Base-by-base conservation (phyloP, 1,140 invertebrate genomes). In the Ostrea edulis region DNA sequence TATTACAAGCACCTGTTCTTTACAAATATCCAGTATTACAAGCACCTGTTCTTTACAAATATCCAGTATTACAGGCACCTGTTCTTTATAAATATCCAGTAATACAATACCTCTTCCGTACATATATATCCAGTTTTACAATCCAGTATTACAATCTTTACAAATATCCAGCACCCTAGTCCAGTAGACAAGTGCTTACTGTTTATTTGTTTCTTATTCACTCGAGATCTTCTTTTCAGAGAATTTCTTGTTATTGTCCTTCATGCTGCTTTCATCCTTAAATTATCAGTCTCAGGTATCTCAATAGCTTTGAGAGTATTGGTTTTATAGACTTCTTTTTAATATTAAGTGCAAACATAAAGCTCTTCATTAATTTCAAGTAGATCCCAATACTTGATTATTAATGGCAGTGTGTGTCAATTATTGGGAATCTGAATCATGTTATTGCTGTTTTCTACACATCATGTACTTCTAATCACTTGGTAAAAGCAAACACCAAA, bases 251-350 rank as follows among this genome's bases (percentile, higher is more conserved):
- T 25, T 44, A 25, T 25, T 68, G 9, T 0, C 9, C 29, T 29
- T 17, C 2, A 14, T 25, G 14, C 14, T 77, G 25, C 25, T 35
- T 77, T 77, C 58, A 14, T 12, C 68, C 68, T 77, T 77, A 9
- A 35, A 29, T 25, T 29, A 77, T 77, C 14, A 35, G 68, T 77
- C 68, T 77, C 25, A 35, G 68, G 68, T 77, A 77, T 77, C 68
- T 17, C 22, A 14, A 4, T 25, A 35, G 25, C 29, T 29, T 17
- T 29, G 29, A 77, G 5, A 25, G 2, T 35, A 29, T 14, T 11
- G 22, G 25, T 77, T 35, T 68, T 29, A 29, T 25, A 29, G 3
- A 35, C 68, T 14, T 77, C 25, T 77, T 11, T 77, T 9, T 77
- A 25, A 77, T 77, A 29, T 7, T 25, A 77, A 77, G 68, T 14